Evolutionary conservation across 2,113 vertebrate genomes (phyloP).

Genomic region (Petaurus breviceps): DNA sequence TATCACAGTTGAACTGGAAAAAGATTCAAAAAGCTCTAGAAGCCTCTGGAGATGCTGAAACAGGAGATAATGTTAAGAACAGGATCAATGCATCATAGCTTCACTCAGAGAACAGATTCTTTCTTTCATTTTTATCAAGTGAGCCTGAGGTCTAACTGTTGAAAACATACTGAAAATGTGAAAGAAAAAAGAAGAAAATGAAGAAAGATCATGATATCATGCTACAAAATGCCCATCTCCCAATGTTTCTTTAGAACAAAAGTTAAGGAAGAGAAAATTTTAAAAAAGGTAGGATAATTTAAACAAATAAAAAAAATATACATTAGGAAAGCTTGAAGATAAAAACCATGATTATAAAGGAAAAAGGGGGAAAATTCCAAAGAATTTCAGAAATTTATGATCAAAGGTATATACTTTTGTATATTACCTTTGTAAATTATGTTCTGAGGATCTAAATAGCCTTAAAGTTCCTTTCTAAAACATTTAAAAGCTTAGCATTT

Average conservation of each 20-base stretch:
- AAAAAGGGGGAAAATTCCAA: too few species aligned
- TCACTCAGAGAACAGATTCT: conserved; percentile 14
- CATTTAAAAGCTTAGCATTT: not conserved
- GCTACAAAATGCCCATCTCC: not conserved
- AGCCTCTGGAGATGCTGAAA: conserved; percentile 31
- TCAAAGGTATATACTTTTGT: not conserved
- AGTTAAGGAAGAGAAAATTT: not conserved
- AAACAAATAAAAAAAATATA: not conserved
- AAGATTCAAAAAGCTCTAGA: conserved; percentile 52
- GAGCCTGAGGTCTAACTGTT: not conserved
- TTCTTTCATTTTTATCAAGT: conserved; percentile 47
- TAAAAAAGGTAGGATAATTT: not conserved
- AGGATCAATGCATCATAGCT: too few species aligned
- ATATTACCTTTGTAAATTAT: not conserved
- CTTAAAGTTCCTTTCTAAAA: not conserved
- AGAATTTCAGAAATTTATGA: not conserved
- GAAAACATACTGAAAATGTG: not conserved
- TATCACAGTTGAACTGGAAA: conserved; percentile 53
- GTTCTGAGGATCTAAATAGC: not conserved
- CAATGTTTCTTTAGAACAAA: not conserved
- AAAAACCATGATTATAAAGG: not conserved
- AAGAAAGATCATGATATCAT: not conserved
- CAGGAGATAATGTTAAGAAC: conserved; percentile 63
- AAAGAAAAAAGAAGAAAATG: not conserved
- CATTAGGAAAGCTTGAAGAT: not conserved